Conservation (phyloP, 1,140 invertebrate species). For the Aphaenogaster rudis region DNA sequence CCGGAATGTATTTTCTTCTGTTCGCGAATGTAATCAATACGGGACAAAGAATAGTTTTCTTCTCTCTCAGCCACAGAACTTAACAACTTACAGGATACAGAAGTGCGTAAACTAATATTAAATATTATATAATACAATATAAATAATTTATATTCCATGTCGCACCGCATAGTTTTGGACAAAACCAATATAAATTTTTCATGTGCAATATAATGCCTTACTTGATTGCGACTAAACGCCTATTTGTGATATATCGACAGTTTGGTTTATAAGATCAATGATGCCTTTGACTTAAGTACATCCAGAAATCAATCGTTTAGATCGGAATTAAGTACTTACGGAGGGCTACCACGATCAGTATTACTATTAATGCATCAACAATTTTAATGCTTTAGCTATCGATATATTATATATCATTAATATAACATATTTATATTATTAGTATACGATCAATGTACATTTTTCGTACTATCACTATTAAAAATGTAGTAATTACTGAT, state of each 20-base stretch:
- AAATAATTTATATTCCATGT: constrained; percentile 66
- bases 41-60: not conserved
- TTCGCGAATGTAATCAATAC: constrained; percentile 9
- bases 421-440: constrained; percentile 59
- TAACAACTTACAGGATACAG: constrained; percentile 74
- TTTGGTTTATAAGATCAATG: constrained; percentile 36
- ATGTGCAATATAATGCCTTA: not conserved
- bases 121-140: constrained; percentile 79
- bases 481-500: constrained; percentile 56
- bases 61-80: constrained; percentile 1
- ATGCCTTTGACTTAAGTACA: constrained; percentile 47
- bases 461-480: constrained; percentile 42
- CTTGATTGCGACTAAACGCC: constrained; percentile 34
- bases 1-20: constrained; percentile 67
- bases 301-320: constrained; percentile 20
- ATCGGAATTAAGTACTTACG: constrained; percentile 37
- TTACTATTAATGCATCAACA: constrained; percentile 54
- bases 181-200: constrained; percentile 25
- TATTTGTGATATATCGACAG: constrained; percentile 45
- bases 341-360: constrained; percentile 48
- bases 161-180: constrained; percentile 8
- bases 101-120: constrained; percentile 78
- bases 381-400: constrained; percentile 45
- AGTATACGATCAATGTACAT: constrained; percentile 55
- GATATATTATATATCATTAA: constrained; percentile 58